These are phyloP conservation scores for Papio anubis DNA, from an alignment of 2,113 vertebrate species.

Conservation along the genomic window DNA sequence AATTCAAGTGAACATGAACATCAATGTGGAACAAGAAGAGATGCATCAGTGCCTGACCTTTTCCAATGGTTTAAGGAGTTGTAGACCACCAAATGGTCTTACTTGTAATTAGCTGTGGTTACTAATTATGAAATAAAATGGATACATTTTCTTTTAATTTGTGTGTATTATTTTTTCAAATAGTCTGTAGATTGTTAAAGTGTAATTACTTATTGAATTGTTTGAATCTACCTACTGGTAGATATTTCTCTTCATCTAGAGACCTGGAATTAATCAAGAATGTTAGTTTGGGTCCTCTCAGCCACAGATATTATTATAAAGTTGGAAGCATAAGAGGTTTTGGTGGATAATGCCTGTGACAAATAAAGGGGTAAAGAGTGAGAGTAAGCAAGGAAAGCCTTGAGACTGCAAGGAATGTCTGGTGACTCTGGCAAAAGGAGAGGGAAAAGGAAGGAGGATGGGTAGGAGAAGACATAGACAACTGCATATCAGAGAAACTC, in stretches of 20 bases:
- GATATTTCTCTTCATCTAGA: background rate
- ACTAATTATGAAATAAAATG: background rate
- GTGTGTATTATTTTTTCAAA: background rate
- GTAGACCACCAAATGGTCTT: accelerated
- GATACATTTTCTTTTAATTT: background rate
- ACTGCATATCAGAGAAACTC: background rate
- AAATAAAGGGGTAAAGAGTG: background rate
- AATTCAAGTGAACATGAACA: background rate
- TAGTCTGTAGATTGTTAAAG: background rate
- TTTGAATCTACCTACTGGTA: background rate
- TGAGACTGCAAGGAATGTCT: background rate
- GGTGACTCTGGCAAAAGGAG: background rate
- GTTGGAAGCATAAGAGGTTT: background rate
- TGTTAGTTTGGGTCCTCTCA: background rate
- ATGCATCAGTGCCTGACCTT: background rate
- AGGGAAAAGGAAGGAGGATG: background rate
- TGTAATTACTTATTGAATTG: background rate
- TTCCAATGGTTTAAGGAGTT: background rate
- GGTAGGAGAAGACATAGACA: accelerated
- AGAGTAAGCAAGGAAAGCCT: background rate
- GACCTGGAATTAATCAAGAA: background rate
- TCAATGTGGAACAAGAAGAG: background rate
- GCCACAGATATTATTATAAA: background rate
- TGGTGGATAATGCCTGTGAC: accelerated
- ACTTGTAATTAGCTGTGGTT: background rate